Conservation (phyloP, 2,113 vertebrate genomes). For the Cettia cetti region DNA sequence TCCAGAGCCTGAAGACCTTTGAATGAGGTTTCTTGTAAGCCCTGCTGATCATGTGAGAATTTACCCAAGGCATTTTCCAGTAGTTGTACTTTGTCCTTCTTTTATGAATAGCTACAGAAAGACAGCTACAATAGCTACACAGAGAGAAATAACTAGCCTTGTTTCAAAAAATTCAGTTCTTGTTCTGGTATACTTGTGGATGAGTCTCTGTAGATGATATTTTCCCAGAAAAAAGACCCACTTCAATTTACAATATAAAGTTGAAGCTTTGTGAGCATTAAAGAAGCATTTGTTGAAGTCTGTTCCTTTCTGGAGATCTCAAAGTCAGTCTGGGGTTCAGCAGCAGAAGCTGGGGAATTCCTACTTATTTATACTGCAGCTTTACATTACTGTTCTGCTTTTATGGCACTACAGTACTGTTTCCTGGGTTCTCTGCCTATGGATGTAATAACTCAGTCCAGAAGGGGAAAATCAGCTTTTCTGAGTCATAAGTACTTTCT, state of each 20-base stretch:
- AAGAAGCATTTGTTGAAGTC: background rate
- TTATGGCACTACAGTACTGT: background rate
- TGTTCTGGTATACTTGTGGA: background rate
- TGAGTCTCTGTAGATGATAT: background rate
- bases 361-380: background rate
- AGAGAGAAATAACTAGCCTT: background rate
- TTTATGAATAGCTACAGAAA: background rate
- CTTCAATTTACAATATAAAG: background rate
- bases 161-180: background rate
- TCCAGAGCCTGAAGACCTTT: background rate
- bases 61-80: background rate
- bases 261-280: background rate
- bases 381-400: background rate
- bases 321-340: background rate
- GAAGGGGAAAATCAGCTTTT: background rate
- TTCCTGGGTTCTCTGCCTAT: rapidly evolving
- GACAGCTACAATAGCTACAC: background rate
- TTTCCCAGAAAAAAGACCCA: background rate
- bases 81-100: background rate
- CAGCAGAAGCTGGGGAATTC: background rate
- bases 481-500: background rate
- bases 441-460: background rate
- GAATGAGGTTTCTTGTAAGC: background rate
- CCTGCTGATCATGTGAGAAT: background rate
- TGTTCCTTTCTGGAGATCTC: background rate